Percentiles rank a stretch among this genome's conserved stretches.
phyloP scores from a whole-genome alignment of 2,113 vertebrate species.

The Dromiciops gliroides region DNA sequence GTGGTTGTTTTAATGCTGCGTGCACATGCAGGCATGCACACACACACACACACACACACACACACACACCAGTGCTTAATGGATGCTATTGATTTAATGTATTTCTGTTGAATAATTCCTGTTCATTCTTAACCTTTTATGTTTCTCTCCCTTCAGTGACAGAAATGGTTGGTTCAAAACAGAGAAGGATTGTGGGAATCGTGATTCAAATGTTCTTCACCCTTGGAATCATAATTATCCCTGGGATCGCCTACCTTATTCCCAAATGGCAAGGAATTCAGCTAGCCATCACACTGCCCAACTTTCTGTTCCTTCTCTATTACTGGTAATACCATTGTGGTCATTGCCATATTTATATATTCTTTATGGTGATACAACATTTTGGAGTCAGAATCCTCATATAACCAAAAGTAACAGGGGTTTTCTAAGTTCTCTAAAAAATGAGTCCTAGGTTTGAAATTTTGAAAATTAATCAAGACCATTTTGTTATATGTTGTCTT shows the following conservation, averaged over 20 bases:
- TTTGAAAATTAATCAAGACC: neutral
- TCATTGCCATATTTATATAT: neutral
- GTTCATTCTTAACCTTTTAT: conserved; percentile 64
- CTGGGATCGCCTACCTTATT: conserved; percentile 94
- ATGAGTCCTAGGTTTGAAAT: neutral
- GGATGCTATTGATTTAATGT: fast-evolving
- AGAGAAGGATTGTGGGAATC: conserved; percentile 91
- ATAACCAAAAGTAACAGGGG: neutral
- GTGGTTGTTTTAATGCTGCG: fast-evolving
- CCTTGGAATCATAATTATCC: conserved; percentile 92
- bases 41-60: no score
- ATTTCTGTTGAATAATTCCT: neutral
- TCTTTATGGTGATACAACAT: neutral
- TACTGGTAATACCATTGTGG: conserved; percentile 89
- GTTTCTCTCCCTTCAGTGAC: conserved; percentile 88
- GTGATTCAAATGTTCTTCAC: conserved; percentile 96
- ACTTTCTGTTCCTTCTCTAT: conserved; percentile 93
- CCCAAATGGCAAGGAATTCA: conserved; percentile 94
- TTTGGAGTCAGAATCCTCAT: neutral
- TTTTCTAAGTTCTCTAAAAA: neutral
- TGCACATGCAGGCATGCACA: no score
- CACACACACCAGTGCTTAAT: fast-evolving
- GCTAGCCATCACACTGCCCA: conserved; percentile 91
- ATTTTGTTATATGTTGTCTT: neutral
- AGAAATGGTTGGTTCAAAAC: conserved; percentile 94